phyloP scores from a whole-genome alignment of 2,888 invertebrate genomes.

The Palloptera scutellata region DNA sequence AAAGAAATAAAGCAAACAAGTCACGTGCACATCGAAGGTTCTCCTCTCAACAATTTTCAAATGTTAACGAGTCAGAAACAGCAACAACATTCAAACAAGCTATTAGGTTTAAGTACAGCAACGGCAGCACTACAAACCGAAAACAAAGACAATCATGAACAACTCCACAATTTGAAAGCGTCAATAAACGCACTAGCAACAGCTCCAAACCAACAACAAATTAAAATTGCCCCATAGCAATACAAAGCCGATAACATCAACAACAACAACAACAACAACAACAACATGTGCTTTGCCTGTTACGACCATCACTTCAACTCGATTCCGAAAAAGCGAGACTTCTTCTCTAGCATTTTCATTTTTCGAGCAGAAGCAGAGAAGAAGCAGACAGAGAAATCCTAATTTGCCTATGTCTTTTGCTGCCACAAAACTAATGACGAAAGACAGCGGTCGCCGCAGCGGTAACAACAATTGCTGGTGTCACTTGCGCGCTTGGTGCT shows the following conservation, averaged over 20 bases:
- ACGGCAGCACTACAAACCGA: neutral
- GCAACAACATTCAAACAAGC: conserved; percentile 15
- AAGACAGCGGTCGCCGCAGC: conserved; percentile 12
- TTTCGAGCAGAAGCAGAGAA: neutral
- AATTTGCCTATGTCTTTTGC: conserved; percentile 22
- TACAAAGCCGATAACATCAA: neutral
- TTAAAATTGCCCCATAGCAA: neutral
- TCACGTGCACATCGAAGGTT: conserved; percentile 48
- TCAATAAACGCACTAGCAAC: conserved; percentile 1
- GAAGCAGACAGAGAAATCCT: conserved; percentile 5
- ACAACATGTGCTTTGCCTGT: too few species aligned
- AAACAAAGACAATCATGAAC: neutral
- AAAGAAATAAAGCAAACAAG: conserved; percentile 46
- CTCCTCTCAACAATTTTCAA: conserved; percentile 32
- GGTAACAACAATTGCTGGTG: conserved; percentile 5
- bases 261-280: too few species aligned
- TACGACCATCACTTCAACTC: too few species aligned
- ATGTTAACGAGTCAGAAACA: conserved; percentile 15
- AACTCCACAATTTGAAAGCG: too few species aligned
- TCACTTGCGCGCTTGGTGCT: conserved; percentile 3
- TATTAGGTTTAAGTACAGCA: neutral
- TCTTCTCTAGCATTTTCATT: neutral
- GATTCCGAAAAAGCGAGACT: neutral
- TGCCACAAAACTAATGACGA: conserved; percentile 31
- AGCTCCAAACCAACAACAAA: neutral